These are phyloP conservation scores for Eupithecia exiguata DNA, from an alignment of 2,888 invertebrate genomes.

Conservation along the genomic window DNA sequence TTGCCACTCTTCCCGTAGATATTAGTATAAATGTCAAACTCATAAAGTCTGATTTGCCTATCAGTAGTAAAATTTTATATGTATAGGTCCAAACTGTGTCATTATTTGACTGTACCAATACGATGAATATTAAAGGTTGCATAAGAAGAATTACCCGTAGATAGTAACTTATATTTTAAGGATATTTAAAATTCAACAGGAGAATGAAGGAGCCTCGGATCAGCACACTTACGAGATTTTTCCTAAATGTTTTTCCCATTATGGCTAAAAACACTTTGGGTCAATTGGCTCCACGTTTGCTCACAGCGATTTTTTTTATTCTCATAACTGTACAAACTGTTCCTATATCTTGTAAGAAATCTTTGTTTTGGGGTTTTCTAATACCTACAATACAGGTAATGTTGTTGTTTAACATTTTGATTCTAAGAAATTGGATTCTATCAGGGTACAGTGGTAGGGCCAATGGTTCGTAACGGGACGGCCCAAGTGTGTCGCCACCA, in stretches of 20 bases:
- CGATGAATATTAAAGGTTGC: too few relatives aligned
- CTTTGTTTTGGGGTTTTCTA: not conserved
- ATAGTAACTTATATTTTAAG: not conserved
- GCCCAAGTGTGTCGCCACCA: conserved; percentile 72
- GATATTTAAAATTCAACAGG: not conserved
- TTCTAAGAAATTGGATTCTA: not conserved
- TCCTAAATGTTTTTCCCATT: too few relatives aligned
- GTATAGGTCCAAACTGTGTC: not conserved
- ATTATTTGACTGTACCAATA: not conserved
- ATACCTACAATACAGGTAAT: not conserved
- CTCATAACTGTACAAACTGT: not conserved
- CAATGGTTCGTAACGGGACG: conserved; percentile 61
- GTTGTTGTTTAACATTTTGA: not conserved
- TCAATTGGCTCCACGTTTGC: not conserved
- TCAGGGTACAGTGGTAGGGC: conserved; percentile 51
- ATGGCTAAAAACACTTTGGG: not conserved
- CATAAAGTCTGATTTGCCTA: not conserved
- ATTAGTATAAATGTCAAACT: not conserved
- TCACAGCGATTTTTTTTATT: not conserved
- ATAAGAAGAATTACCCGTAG: too few relatives aligned
- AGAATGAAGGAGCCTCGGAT: not conserved
- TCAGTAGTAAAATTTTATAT: not conserved
- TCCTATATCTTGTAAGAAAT: not conserved
- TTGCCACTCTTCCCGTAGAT: not conserved
- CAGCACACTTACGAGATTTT: too few relatives aligned